Conservation (phyloP, 2,797 vertebrate genomes). For the Momotus momota region DNA sequence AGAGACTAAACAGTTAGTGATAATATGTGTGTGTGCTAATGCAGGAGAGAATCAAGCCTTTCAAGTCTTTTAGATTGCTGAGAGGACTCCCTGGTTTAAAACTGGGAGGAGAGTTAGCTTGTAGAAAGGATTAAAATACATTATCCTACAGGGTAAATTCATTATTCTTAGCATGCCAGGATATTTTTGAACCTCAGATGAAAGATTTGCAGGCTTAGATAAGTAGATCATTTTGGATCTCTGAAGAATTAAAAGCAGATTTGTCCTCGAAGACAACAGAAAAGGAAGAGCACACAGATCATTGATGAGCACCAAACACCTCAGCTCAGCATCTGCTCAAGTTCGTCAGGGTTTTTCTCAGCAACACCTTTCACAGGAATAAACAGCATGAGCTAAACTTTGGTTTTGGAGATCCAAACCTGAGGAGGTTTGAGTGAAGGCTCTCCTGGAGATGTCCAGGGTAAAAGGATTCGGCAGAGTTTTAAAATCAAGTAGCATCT, state of each 20-base stretch:
- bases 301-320: neutral
- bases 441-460: neutral
- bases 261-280: neutral
- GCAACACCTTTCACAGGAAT: neutral
- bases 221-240: constrained; percentile 6
- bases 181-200: constrained; percentile 51
- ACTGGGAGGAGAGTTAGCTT: constrained; percentile 10
- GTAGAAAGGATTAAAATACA: constrained; percentile 13
- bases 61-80: constrained; percentile 38
- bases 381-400: neutral
- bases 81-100: constrained; percentile 18
- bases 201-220: constrained; percentile 26
- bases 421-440: neutral
- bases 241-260: neutral
- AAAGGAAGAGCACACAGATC: neutral
- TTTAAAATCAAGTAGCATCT: neutral
- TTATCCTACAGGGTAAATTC: constrained; percentile 44
- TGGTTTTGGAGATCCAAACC: neutral
- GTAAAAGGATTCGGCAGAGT: neutral
- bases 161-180: neutral
- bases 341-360: neutral
- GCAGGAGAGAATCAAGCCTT: constrained; percentile 39
- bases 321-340: neutral
- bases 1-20: constrained; percentile 50
- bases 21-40: constrained; percentile 48